These are phyloP conservation scores for Sternarchorhynchus goeldii DNA, from an alignment of 2,797 vertebrate species.

Conservation along the genomic window DNA sequence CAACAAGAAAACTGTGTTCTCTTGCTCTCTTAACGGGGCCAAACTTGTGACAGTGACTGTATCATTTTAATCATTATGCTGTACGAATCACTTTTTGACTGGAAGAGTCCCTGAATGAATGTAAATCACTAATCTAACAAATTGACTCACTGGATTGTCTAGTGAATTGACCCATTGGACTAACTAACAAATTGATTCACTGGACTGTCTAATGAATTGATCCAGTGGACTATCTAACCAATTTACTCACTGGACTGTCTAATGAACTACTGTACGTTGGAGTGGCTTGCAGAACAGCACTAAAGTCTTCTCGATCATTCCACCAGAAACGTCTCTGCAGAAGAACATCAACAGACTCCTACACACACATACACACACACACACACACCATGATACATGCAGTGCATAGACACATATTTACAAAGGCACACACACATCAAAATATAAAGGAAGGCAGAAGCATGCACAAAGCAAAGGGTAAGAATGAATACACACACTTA, in stretches of 20 bases:
- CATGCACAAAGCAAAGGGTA: too few species aligned
- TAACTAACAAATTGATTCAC: too few species aligned
- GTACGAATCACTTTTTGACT: background rate
- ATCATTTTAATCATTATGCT: background rate
- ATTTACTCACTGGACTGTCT: constrained; percentile 38
- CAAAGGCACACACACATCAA: background rate
- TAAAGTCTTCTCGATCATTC: constrained; percentile 62
- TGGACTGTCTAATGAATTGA: too few species aligned
- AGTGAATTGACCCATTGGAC: too few species aligned
- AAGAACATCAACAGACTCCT: constrained; percentile 66
- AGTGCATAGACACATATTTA: background rate
- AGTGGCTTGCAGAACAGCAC: constrained; percentile 65
- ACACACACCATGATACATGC: constrained; percentile 2
- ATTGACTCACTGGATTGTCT: too few species aligned
- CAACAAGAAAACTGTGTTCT: too few species aligned
- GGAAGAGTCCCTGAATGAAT: constrained; percentile 6
- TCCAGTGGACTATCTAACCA: too few species aligned
- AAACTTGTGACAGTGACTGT: background rate
- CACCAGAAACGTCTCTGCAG: constrained; percentile 61
- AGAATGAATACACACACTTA: background rate
- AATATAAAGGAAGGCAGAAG: background rate
- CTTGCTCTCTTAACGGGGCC: too few species aligned
- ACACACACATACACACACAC: constrained; percentile 31
- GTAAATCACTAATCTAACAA: too few species aligned
- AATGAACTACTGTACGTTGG: constrained; percentile 60